These are phyloP conservation scores for Acropternis orthonyx DNA, from an alignment of 2,797 vertebrate genomes.

Conservation along the genomic window DNA sequence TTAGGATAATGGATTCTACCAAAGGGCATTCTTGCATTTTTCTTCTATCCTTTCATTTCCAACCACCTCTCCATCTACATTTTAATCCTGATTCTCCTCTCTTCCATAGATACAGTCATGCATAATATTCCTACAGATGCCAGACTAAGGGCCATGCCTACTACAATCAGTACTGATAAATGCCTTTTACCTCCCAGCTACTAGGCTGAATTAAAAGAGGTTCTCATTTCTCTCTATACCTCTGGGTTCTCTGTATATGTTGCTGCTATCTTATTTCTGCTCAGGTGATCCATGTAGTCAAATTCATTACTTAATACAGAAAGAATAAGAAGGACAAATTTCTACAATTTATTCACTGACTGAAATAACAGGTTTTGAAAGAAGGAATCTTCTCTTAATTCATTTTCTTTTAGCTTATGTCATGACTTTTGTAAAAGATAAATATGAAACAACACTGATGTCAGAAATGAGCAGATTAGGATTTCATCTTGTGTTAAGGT, in stretches of 20 bases:
- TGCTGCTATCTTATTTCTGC: background rate
- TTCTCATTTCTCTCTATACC: background rate
- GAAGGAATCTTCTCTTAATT: background rate
- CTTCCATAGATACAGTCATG: background rate
- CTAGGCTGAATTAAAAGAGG: background rate
- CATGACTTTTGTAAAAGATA: background rate
- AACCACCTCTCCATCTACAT: background rate
- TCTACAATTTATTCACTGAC: background rate
- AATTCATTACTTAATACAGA: background rate
- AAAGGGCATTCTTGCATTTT: constrained; percentile 64
- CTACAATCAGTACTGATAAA: background rate
- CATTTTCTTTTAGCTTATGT: background rate
- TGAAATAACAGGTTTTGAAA: background rate
- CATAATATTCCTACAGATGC: constrained; percentile 31
- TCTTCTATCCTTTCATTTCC: constrained; percentile 43
- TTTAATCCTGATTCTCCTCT: constrained; percentile 38
- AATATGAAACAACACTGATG: background rate
- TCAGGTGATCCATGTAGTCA: background rate
- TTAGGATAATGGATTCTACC: constrained; percentile 68
- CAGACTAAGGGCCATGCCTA: background rate
- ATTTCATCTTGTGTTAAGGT: background rate
- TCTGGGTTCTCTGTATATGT: background rate
- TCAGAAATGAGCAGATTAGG: background rate
- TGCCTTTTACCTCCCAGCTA: background rate
- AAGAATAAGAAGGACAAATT: background rate